phyloP scores from a whole-genome alignment of 2,888 invertebrate species.

The Congeria kusceri region DNA sequence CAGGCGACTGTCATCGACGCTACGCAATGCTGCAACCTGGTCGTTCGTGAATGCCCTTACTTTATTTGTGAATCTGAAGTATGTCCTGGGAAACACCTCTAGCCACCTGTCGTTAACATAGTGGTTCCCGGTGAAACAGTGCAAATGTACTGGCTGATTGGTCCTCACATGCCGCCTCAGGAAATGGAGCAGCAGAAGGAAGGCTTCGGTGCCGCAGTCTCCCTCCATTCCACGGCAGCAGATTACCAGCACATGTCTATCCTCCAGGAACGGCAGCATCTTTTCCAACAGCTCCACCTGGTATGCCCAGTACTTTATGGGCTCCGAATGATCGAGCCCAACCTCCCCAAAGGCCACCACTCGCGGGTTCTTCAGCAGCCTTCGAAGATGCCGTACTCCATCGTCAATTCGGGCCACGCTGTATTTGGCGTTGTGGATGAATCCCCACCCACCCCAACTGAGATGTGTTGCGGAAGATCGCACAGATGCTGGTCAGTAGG shows the following conservation, averaged over 20 bases:
- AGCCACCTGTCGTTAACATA: background rate
- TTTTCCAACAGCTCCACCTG: background rate
- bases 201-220: background rate
- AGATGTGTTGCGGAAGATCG: too few relatives aligned
- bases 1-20: background rate
- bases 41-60: background rate
- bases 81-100: background rate
- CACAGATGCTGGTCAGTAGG: too few relatives aligned
- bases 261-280: background rate
- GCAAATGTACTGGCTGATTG: background rate
- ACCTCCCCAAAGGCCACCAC: slow-evolving; percentile 3
- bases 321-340: slow-evolving; percentile 2
- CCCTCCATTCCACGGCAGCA: too few relatives aligned
- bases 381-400: background rate
- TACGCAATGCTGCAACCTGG: background rate
- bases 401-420: background rate
- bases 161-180: slow-evolving; percentile 5
- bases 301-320: slow-evolving; percentile 11
- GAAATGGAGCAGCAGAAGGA: background rate
- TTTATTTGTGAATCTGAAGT: background rate
- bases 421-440: background rate
- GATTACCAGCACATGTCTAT: too few relatives aligned
- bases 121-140: background rate
- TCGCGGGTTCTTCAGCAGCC: background rate
- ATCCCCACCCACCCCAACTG: too few relatives aligned